phyloP scores from a whole-genome alignment of 2,797 vertebrate genomes.

The Chelon labrosus region DNA sequence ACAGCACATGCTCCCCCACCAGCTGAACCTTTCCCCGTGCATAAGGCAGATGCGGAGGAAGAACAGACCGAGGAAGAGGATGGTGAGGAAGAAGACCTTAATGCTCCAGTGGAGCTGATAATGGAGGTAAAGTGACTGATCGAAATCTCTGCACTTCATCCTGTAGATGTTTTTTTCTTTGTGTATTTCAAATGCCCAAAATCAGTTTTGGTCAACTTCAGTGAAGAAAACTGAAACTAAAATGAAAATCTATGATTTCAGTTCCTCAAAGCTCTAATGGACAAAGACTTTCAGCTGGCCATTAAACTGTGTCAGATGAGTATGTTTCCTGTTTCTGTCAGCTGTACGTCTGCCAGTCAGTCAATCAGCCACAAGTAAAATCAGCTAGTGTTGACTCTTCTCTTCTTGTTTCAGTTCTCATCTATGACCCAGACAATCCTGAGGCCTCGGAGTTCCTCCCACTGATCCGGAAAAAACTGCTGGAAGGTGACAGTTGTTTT shows the following conservation, averaged over 20 bases:
- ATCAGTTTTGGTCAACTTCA: neutral
- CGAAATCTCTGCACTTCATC: neutral
- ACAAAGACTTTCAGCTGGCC: slow-evolving; percentile 80
- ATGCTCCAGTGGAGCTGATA: slow-evolving; percentile 71
- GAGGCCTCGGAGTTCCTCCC: slow-evolving; percentile 86
- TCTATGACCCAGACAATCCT: slow-evolving; percentile 88
- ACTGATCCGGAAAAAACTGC: slow-evolving; percentile 86
- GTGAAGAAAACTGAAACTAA: slow-evolving; percentile 10
- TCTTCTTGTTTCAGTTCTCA: slow-evolving; percentile 83
- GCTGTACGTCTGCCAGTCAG: slow-evolving; percentile 10
- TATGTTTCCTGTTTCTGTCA: slow-evolving; percentile 74
- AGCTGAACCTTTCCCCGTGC: neutral
- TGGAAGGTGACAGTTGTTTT: slow-evolving; percentile 73
- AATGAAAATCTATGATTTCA: slow-evolving; percentile 71
- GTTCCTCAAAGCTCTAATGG: slow-evolving; percentile 89
- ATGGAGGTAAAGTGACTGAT: slow-evolving; percentile 63
- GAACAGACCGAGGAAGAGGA: slow-evolving; percentile 23
- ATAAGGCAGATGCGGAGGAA: slow-evolving; percentile 21
- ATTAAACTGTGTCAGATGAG: slow-evolving; percentile 89
- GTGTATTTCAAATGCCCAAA: neutral
- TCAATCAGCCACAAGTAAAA: neutral
- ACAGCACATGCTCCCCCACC: neutral
- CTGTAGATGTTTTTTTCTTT: neutral
- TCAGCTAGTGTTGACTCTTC: slow-evolving; percentile 7
- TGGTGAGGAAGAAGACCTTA: slow-evolving; percentile 33